Evolutionary conservation across 2,113 vertebrate genomes (phyloP).

Genomic region (Indri indri): DNA sequence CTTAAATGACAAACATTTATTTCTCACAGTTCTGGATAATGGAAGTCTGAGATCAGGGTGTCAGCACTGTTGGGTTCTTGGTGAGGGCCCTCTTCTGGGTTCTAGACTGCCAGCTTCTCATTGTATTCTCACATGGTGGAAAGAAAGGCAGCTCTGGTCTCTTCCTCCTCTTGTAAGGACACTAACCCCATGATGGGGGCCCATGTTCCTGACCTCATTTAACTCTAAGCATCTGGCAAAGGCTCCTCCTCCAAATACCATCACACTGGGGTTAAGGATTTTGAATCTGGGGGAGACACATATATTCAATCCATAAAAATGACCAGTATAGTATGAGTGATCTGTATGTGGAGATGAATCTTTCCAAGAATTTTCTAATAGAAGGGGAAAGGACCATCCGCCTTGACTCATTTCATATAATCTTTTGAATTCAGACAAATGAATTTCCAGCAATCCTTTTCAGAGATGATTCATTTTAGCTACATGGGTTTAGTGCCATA

Average conservation of each 20-base stretch:
- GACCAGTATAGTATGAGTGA: neutral
- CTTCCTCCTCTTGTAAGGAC: neutral
- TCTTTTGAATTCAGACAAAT: conserved; percentile 78
- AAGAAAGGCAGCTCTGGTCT: neutral
- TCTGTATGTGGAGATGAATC: neutral
- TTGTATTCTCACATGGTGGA: neutral
- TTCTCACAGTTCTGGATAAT: neutral
- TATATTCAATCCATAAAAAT: neutral
- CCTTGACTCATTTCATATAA: conserved; percentile 68
- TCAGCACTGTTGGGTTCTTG: neutral
- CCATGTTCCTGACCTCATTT: too few relatives aligned
- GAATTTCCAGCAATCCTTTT: conserved; percentile 78
- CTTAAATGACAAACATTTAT: neutral
- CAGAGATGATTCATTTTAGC: conserved; percentile 82
- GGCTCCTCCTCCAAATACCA: neutral
- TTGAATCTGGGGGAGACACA: neutral
- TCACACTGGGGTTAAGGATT: neutral
- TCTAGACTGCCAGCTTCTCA: neutral
- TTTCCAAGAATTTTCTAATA: conserved; percentile 55
- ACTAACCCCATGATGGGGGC: too few relatives aligned
- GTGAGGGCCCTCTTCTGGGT: neutral
- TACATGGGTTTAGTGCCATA: conserved; percentile 75
- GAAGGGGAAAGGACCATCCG: neutral
- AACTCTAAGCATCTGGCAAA: neutral
- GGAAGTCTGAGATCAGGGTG: neutral